Base-by-base conservation (phyloP, 1,140 invertebrate genomes). In the Neocloeon triangulifer region DNA sequence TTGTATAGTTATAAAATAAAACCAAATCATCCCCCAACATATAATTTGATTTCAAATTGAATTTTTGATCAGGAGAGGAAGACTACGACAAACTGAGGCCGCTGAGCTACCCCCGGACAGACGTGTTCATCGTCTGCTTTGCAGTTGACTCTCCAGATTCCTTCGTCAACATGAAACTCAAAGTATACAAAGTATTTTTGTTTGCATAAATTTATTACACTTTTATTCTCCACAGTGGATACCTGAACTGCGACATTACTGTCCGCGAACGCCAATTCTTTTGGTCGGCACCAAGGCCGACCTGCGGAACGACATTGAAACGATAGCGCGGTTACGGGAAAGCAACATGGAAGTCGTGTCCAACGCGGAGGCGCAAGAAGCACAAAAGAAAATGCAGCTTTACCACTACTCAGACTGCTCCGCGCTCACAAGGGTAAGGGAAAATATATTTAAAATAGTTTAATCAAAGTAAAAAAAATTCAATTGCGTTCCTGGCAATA, bases 131-230 rank as follows among this genome's bases (percentile, higher is more conserved):
- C 37, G 88, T 97, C 28, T 95, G 91, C 61, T 99, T 96, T 58
- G 96, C 91, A 42, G 82, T 97, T 38, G 91, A 97, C 18, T 94
- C 88, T 37, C 94, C 91, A 34, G 92, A 89, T 38, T 97, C 91
- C 12, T 98, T 94, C 68, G 92, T 97, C 66, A 98, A 98, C 61
- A 91, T 97, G 28, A 92, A 88, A 69, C 91, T 96, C 72, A 97
- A 97, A 71, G 89, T 94, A 59, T 27, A 13, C 21, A 8, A n/a
- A 23, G 37, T 25, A 35, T 28, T 23, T 21, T 14, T 32, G 30
- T 14, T 23, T 27, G 13, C 4, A 30, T 25, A 32, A 9, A 23
- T 8, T 23, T 8, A 23, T 12, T 12, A 8, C 12, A 8, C 8
- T 12, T 12, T 29, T 29, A n/a, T 29, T 13, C 10, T 10, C 3